Percentiles rank a stretch among this genome's conserved stretches.
Evolutionary conservation across 2,113 vertebrate genomes (phyloP).

Genomic region (Silurus meridionalis): DNA sequence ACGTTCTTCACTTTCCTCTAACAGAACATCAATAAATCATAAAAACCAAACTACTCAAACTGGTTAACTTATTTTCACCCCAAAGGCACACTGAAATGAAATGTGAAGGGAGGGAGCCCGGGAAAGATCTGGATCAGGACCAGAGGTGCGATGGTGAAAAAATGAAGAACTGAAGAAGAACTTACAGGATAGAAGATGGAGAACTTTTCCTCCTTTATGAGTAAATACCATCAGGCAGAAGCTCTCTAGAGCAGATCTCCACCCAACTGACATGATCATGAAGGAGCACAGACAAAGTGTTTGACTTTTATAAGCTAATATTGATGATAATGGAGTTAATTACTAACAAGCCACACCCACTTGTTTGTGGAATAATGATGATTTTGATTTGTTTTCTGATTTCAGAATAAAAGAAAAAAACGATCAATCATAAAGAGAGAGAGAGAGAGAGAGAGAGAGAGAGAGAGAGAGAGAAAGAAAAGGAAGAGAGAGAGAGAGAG

Average conservation of each 20-base stretch:
- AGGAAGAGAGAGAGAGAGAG: not conserved
- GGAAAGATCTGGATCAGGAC: no score
- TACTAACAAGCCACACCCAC: not conserved
- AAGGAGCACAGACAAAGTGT: not conserved
- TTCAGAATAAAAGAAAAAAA: no score
- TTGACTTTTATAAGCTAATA: not conserved
- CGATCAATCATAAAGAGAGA: no score
- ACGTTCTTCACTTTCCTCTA: not conserved
- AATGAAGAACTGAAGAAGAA: not conserved
- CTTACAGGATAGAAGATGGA: not conserved
- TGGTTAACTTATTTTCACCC: not conserved
- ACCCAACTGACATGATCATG: not conserved
- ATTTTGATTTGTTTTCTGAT: not conserved
- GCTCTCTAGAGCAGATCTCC: not conserved
- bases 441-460: no score
- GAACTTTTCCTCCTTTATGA: not conserved
- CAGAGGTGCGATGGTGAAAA: not conserved
- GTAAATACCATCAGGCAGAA: not conserved
- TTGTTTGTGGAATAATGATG: not conserved
- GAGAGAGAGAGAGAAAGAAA: no score
- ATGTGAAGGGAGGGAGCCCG: not conserved
- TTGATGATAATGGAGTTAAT: not conserved
- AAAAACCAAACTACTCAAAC: not conserved
- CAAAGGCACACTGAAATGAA: not conserved
- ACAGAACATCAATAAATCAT: not conserved